Evolutionary conservation across 2,113 vertebrate species (phyloP), one percentile per base, ranked within the genome.

Genomic region (Baryphthengus martii): DNA sequence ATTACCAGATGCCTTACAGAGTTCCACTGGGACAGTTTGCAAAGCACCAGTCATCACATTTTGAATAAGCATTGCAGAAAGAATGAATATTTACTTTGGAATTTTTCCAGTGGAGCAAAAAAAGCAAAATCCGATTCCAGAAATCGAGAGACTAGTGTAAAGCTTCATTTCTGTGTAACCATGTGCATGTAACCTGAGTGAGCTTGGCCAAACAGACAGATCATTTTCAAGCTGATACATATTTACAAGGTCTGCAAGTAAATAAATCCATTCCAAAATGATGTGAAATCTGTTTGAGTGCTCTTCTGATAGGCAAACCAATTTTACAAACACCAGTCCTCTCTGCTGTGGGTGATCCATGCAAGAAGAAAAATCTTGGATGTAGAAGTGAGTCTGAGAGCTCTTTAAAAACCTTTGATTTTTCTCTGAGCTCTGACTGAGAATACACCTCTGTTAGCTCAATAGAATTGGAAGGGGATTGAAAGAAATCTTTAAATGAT

Each of bases 41-140:
- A 85, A 76, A 76, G n/a, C 28, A 85, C 18, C 53, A 68, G 53
- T 56, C 78, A 70, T 68, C 67, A 47, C 50, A 44, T 88, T 93
- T 85, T 39, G 75, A 76, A 52, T 56, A 88, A 88, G 47, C 66
- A 26, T 76, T 85, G 78, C 52, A 72, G 35, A 72, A 88, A 89
- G 70, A 88, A 85, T 89, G 81, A 24, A 10, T 85, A 88, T 93
- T 93, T 93, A 65, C 44, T 79, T 78, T 72, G 88, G 85, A 82
- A 89, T 76, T 26, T 70, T 95, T 94, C 74, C 85, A 94, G 44
- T 18, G 53, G 62, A 93, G 23, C 13, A 89, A 63, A 88, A 90
- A n/a, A 62, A 31, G 7, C 59, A 63, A 85, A 85, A 79, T 71
- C n/a, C 79, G 18, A 72, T 79, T 85, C 40, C 37, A 55, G 56